Evolutionary conservation across 2,797 vertebrate genomes (phyloP), one percentile per base, ranked within the genome.

Genomic region (Staurois parvus): DNA sequence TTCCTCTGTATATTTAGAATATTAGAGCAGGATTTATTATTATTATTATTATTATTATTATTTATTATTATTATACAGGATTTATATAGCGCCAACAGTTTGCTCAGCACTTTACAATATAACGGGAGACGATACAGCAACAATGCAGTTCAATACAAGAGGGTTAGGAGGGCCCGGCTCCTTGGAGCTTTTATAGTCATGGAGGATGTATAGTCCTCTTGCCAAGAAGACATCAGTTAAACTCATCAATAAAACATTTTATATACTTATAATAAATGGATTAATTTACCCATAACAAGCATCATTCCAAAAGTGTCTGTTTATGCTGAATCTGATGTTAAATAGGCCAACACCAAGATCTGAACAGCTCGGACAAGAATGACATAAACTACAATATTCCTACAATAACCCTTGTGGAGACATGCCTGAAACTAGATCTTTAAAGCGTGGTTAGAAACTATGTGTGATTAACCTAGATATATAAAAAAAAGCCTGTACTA

Each of bases 391-490:
- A 11, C 13, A 15, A 62, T 81, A 56, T 52, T 69, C 40, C 21
- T 72, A 7, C 37, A n/a, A n/a, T n/a, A n/a, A 37, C 19, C 34
- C 48, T 72, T 72, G 67, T 72, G n/a, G 28, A 32, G 48, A 81
- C 79, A 40, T 62, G 67, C 37, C 70, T 56, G 52, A 13, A 80
- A 32, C n/a, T 34, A 72, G 68, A 72, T 56, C 42, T 72, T 56
- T 81, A 12, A 34, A 81, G 3, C 2, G 29, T 52, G 17, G 48
- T 11, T 9, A 59, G 12, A 26, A 72, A 26, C 30, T 28, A 70
- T 26, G 13, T 37, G 26, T 59, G 30, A 72, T 81, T 81, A 40
- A 19, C 45, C 45, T 37, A 56, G 45, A 81, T 72, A 26, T 72
- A 24, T 37, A 52, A 24, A 52, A 37, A 24, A 62, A 68, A 70